Evolutionary conservation across 1,140 invertebrate genomes (phyloP), one percentile per base, ranked within the genome.

Genomic region (Acromyrmex charruanus): DNA sequence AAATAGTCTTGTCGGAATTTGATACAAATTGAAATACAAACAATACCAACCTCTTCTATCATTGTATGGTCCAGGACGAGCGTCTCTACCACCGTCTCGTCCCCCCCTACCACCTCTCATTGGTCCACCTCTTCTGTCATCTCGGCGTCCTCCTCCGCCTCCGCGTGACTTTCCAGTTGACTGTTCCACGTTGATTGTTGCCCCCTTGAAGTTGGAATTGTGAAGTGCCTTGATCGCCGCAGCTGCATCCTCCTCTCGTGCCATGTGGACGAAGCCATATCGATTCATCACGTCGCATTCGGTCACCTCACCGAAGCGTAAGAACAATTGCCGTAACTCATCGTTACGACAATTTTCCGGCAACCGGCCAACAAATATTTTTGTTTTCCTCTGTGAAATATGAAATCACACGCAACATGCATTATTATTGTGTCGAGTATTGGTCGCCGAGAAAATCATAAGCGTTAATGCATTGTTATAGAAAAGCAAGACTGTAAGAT

Each of bases 271-370:
- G 88, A 95, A 95, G 39, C 94, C 94, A 77, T 95, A 95, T 61
- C 95, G 93, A 86, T 95, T 94, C 95, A 95, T 95, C 25, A 95
- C 95, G 85, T 95, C 95, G 69, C 95, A 95, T 82, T 95, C 95
- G 0, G 95, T 95, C 7, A 95, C 95, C 66, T 95, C 95, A 16
- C 95, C 95, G 51, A 94, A 95, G 18, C 95, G 94, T 16, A 94
- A 88, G 85, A 95, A 95, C 66, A 95, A 92, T 88, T 94, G 93
- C 69, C 94, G 92, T 14, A 95, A 91, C 84, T 95, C 95, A 58
- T 95, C 95, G 82, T 92, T 95, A 53, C 94, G 93, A 91, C 95
- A 95, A 92, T 95, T 95, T 91, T 95, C 95, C 80, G 95, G 95
- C 84, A 95, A 87, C 86, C 95, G 93, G 59, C 95, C 95, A 87